A percentile compares a stretch with the other conserved stretches of the same genome.
Evolutionary conservation across 2,113 vertebrate genomes (phyloP).

Genomic region (Zapornia atra): DNA sequence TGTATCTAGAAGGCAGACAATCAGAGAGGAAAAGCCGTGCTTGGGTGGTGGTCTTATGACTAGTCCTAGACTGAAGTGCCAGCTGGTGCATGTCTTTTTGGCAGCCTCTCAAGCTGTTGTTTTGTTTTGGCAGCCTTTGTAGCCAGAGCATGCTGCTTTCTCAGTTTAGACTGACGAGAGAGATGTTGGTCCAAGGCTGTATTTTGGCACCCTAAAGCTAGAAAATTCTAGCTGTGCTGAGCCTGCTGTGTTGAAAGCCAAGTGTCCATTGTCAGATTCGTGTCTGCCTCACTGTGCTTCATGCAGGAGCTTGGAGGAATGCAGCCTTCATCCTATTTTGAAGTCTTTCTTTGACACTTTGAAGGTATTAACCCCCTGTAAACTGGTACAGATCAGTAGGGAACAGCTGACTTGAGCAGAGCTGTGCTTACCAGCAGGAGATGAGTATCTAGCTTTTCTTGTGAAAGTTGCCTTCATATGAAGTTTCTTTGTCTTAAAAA

Average conservation of each 20-base stretch:
- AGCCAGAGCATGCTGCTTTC: constrained; percentile 48
- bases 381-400: background rate
- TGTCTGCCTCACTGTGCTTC: background rate
- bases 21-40: background rate
- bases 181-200: constrained; percentile 5
- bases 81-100: constrained; percentile 77
- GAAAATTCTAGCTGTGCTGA: constrained; percentile 35
- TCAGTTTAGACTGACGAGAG: constrained; percentile 25
- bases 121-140: constrained; percentile 68
- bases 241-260: background rate
- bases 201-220: constrained; percentile 34
- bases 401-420: background rate
- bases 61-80: constrained; percentile 56
- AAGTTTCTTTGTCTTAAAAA: constrained; percentile 5
- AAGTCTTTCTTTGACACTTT: background rate
- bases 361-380: background rate
- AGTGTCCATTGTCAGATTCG: background rate
- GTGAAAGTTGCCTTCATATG: background rate
- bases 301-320: background rate
- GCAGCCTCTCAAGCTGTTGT: constrained; percentile 79
- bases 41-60: constrained; percentile 6
- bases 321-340: background rate
- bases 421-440: background rate
- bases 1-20: background rate
- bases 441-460: background rate